Evolutionary conservation across 2,888 invertebrate genomes (phyloP).

Genomic region (Hyposoter didymator): DNA sequence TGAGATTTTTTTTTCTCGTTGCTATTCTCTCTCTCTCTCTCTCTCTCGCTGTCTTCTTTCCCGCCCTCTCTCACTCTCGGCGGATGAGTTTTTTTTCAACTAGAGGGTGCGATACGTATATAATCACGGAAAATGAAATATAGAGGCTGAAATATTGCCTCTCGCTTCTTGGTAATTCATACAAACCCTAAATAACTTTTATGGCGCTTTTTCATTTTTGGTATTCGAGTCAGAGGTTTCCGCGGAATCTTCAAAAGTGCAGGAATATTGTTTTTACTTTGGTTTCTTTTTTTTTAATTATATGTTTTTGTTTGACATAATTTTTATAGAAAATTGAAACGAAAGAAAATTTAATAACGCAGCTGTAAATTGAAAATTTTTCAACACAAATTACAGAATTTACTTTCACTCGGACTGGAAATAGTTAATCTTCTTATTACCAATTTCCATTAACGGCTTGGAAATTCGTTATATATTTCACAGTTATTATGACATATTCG

Average conservation of each 20-base stretch:
- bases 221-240: neutral
- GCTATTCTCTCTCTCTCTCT: neutral
- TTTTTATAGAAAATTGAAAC: too few species aligned
- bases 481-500: neutral
- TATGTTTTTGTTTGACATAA: too few species aligned
- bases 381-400: neutral
- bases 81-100: constrained; percentile 4
- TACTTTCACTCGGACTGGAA: neutral
- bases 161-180: neutral
- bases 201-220: neutral
- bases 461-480: neutral
- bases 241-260: neutral
- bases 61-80: too few species aligned
- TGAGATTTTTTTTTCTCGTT: constrained; percentile 37
- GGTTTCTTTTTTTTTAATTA: neutral
- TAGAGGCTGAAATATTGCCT: neutral
- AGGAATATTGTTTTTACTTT: neutral
- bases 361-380: neutral
- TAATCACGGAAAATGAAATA: constrained; percentile 4
- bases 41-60: too few species aligned
- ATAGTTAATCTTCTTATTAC: neutral
- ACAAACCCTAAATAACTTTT: neutral
- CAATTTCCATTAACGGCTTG: neutral
- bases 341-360: too few species aligned
- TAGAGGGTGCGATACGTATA: constrained; percentile 3